Evolutionary conservation across 1,140 invertebrate genomes (phyloP), one percentile per base, ranked within the genome.

Genomic region (Drosophila nikananu): DNA sequence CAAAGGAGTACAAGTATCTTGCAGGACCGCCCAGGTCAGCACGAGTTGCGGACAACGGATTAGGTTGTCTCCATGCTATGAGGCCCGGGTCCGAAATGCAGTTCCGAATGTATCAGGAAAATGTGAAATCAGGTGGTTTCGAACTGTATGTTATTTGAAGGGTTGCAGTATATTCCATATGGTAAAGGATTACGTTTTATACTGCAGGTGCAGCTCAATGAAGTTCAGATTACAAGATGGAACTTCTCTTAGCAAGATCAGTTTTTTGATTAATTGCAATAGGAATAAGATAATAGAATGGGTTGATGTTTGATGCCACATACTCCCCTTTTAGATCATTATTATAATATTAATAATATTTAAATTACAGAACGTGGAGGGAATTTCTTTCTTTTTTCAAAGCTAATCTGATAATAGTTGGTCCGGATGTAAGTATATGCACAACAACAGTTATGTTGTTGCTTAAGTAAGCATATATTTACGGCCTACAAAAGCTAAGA

Each of bases 11-110:
- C 52, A 55, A 58, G 55, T 52, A 54, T 67, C 67, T 49, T 42
- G 52, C 67, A 37, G 67, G 54, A 59, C 70, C 46, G 42, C 54
- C 70, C 67, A 73, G 55, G 68, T 73, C 68, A 73, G 71, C 67
- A 61, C 23, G 37, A 61, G 61, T 19, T 64, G 46, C 77, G 54
- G 63, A 74, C 70, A 77, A 66, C 42, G 86, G 83, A 86, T 86
- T 86, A 89, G 64, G 64, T 32, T 73, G 67, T 73, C 70, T 77
- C 59, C 63, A 37, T 25, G 54, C 57, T 17, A 54, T 52, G 67
- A 68, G 52, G 46, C 27, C 19, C 52, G 23, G 51, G 19, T 32
- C 39, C 74, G 61, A 54, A 63, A 48, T 70, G 52, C 57, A 10
- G 21, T 70, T 30, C 46, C 66, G 66, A 78, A 61, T 59, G 41